Percentiles rank a stretch among this genome's conserved stretches.
Conservation (phyloP, 1,140 invertebrate genomes). For the Zaprionus ghesquierei region DNA sequence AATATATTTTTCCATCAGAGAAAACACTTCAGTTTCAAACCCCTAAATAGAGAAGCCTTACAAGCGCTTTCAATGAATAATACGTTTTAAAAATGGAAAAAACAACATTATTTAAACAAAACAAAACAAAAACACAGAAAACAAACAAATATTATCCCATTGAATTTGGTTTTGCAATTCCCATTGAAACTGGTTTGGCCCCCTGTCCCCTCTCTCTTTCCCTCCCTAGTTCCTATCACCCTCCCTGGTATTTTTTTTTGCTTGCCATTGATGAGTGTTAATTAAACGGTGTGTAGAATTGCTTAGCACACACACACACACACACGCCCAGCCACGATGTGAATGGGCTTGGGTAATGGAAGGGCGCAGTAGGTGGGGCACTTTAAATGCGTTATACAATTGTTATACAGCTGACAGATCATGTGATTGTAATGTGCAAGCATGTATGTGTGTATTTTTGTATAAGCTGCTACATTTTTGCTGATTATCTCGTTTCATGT, state of each 20-base stretch:
- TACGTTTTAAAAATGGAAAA: neutral
- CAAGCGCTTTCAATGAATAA: neutral
- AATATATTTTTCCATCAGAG: neutral
- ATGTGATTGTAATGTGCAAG: neutral
- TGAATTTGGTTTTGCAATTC: constrained; percentile 11
- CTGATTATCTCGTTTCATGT: neutral
- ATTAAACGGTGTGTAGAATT: constrained; percentile 67
- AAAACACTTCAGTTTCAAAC: neutral
- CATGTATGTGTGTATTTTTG: no score
- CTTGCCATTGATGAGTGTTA: constrained; percentile 39
- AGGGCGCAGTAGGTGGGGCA: neutral
- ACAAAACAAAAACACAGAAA: neutral
- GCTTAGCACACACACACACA: constrained; percentile 43
- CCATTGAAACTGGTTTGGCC: constrained; percentile 27
- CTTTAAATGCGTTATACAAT: constrained; percentile 16
- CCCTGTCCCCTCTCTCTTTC: neutral
- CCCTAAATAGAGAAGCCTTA: no score
- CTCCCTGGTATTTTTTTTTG: neutral
- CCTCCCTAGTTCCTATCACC: no score
- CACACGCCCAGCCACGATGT: constrained; percentile 12
- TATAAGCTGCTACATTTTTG: neutral
- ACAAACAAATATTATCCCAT: neutral
- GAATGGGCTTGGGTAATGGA: neutral
- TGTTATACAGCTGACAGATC: constrained; percentile 14
- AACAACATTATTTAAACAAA: neutral